phyloP scores from a whole-genome alignment of 2,888 invertebrate genomes.

The Conomelus anceps region DNA sequence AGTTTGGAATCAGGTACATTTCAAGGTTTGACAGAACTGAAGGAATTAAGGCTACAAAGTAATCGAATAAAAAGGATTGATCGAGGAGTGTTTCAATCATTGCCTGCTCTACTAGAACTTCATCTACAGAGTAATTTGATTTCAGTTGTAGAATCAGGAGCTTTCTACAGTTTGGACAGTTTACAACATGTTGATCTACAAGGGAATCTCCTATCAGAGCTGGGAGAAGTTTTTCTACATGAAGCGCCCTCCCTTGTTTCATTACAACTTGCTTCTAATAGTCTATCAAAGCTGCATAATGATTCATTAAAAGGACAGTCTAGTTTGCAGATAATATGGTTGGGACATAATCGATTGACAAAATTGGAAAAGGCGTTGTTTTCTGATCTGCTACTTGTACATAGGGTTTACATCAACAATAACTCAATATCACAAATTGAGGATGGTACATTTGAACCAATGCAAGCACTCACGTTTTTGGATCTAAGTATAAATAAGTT shows the following conservation, averaged over 20 bases:
- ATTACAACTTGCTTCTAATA: constrained; percentile 73
- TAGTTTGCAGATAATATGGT: constrained; percentile 80
- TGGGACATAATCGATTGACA: constrained; percentile 72
- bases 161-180: constrained; percentile 66
- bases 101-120: constrained; percentile 74
- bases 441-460: constrained; percentile 68
- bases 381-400: constrained; percentile 67
- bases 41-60: constrained; percentile 78
- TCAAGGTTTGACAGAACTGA: constrained; percentile 62
- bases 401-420: constrained; percentile 73
- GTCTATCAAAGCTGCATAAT: constrained; percentile 66
- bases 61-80: constrained; percentile 70
- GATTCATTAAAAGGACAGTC: constrained; percentile 72
- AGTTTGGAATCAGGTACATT: constrained; percentile 76
- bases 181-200: constrained; percentile 84
- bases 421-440: constrained; percentile 77
- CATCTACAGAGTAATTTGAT: constrained; percentile 83
- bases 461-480: constrained; percentile 69
- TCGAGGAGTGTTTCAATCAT: constrained; percentile 72
- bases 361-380: constrained; percentile 68
- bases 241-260: constrained; percentile 61
- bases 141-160: constrained; percentile 72
- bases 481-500: constrained; percentile 74
- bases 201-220: constrained; percentile 66
- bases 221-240: constrained; percentile 75